phyloP scores from a whole-genome alignment of 2,113 vertebrate species.

The Calyptomena viridis region DNA sequence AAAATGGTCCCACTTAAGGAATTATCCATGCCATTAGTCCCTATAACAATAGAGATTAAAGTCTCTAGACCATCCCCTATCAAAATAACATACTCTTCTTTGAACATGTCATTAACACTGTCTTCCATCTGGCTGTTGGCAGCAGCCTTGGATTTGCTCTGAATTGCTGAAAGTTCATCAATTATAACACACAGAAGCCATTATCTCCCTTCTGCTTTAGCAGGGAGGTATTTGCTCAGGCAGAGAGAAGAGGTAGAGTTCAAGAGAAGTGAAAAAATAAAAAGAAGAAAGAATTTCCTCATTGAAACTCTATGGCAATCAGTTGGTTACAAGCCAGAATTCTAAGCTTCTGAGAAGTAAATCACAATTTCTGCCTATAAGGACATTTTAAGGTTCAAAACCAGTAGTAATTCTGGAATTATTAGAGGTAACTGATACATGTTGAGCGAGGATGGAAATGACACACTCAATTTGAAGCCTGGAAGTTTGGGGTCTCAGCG shows the following conservation, averaged over 20 bases:
- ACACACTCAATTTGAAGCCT: neutral
- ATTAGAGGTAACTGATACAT: neutral
- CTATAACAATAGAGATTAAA: slow-evolving; percentile 67
- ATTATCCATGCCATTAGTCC: slow-evolving; percentile 61
- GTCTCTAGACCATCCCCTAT: slow-evolving; percentile 55
- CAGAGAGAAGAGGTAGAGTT: slow-evolving; percentile 20
- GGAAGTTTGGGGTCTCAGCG: neutral
- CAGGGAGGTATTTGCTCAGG: slow-evolving; percentile 21
- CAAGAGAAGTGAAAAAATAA: neutral
- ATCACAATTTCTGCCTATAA: neutral
- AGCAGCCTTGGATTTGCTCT: slow-evolving; percentile 52
- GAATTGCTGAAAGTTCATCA: slow-evolving; percentile 68
- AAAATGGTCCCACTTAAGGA: slow-evolving; percentile 59
- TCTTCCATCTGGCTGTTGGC: slow-evolving; percentile 68
- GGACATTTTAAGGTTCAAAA: neutral
- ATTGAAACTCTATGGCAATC: neutral
- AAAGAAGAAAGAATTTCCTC: neutral
- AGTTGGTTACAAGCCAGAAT: neutral
- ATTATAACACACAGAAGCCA: slow-evolving; percentile 67
- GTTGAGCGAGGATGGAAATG: neutral
- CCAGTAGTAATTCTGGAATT: neutral
- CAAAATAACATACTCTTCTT: slow-evolving; percentile 66
- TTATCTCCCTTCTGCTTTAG: slow-evolving; percentile 52
- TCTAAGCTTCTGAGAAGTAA: neutral
- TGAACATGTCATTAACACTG: slow-evolving; percentile 71